phyloP scores from a whole-genome alignment of 2,888 invertebrate genomes.

The Lymantria dispar region DNA sequence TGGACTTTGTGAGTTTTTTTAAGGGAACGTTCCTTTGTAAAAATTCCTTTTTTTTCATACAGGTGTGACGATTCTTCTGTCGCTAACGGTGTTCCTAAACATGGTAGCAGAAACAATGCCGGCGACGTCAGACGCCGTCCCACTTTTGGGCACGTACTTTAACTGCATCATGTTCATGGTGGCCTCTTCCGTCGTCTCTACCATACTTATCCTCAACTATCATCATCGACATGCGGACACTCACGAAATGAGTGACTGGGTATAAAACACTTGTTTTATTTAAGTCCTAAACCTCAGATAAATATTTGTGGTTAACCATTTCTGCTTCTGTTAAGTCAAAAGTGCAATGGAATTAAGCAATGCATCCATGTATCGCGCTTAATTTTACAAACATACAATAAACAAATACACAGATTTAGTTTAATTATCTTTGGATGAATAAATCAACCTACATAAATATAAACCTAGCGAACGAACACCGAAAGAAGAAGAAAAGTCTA shows the following conservation, averaged over 20 bases:
- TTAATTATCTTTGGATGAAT: too few species aligned
- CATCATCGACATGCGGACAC: conserved; percentile 98
- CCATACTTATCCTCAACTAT: conserved; percentile 98
- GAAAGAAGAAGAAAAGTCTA: too few species aligned
- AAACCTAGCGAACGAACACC: too few species aligned
- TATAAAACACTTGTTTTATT: conserved; percentile 72
- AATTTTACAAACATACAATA: too few species aligned
- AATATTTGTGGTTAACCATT: too few species aligned
- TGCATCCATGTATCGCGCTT: too few species aligned
- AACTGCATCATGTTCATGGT: conserved; percentile 99
- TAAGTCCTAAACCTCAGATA: background rate
- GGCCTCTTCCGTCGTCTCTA: conserved; percentile 98
- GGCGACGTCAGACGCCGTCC: conserved; percentile 96
- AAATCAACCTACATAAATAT: too few species aligned
- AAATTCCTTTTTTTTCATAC: conserved; percentile 3
- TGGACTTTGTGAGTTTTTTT: too few species aligned
- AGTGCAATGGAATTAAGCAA: too few species aligned
- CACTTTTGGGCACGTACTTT: conserved; percentile 96
- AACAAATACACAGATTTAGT: too few species aligned
- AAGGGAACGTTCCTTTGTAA: background rate
- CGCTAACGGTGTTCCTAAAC: conserved; percentile 98
- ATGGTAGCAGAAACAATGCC: conserved; percentile 99
- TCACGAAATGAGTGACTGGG: conserved; percentile 98
- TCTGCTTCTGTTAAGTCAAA: too few species aligned
- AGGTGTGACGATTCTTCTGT: conserved; percentile 98